Conservation (phyloP, 1,140 invertebrate species). For the Odontomachus brunneus region DNA sequence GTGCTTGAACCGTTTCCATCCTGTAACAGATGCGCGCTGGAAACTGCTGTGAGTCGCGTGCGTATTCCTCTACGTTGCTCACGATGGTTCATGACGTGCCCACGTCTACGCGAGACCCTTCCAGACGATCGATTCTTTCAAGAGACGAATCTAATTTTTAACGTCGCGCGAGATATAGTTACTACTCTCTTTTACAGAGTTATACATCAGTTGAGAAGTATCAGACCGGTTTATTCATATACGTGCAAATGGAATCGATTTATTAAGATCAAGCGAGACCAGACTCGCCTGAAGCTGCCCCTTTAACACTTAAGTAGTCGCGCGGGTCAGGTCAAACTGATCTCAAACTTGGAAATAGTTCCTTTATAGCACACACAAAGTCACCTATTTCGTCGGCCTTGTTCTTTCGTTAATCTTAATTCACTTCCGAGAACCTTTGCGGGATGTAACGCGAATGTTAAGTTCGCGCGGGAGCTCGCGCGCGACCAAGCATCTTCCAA, state of each 20-base stretch:
- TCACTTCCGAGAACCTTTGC: background rate
- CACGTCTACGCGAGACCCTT: too few relatives aligned
- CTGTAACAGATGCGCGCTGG: background rate
- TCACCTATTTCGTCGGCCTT: background rate
- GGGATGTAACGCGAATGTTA: conserved; percentile 3
- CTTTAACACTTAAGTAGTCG: conserved; percentile 46
- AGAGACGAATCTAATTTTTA: too few relatives aligned
- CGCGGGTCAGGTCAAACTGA: conserved; percentile 39
- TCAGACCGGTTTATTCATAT: background rate
- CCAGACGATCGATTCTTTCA: too few relatives aligned
- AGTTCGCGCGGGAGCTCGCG: background rate
- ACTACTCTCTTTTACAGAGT: background rate
- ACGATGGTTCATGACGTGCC: background rate
- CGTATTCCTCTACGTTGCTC: background rate
- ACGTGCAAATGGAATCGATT: background rate
- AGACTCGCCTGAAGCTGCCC: background rate
- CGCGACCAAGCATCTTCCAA: too few relatives aligned
- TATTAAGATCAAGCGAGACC: background rate
- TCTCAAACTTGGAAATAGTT: conserved; percentile 24
- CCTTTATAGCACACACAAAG: background rate
- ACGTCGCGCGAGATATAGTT: too few relatives aligned
- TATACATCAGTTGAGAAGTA: background rate
- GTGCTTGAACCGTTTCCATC: conserved; percentile 9
- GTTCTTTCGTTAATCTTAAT: background rate
- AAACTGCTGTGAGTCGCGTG: background rate